A percentile compares a stretch with the other conserved stretches of the same genome.
phyloP scores from a whole-genome alignment of 1,140 invertebrate species.

The Scaptomyza montana region DNA sequence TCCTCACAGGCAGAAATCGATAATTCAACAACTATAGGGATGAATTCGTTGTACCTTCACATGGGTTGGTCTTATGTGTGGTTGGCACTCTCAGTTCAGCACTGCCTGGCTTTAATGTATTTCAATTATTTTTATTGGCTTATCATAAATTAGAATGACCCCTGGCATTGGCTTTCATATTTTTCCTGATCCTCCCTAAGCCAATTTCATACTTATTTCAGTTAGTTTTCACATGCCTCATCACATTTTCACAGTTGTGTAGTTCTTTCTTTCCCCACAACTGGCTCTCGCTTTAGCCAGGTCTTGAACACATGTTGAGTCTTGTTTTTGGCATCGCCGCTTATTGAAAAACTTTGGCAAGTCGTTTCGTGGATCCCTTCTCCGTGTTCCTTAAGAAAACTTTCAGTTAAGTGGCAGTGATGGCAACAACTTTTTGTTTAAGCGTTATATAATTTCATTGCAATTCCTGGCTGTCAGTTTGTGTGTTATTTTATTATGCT shows the following conservation, averaged over 20 bases:
- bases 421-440: conserved; percentile 57
- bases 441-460: conserved; percentile 61
- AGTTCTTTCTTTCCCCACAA: conserved; percentile 38
- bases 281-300: conserved; percentile 14
- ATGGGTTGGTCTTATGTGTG: conserved; percentile 10
- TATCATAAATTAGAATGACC: conserved; percentile 70
- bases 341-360: conserved; percentile 72
- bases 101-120: conserved; percentile 54
- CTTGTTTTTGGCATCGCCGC: conserved; percentile 60
- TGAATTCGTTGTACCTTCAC: conserved; percentile 51
- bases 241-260: conserved; percentile 41
- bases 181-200: conserved; percentile 14
- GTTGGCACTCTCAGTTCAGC: conserved; percentile 7
- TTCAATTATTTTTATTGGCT: conserved; percentile 79
- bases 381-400: conserved; percentile 47
- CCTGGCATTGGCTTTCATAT: conserved; percentile 55
- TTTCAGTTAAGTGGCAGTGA: conserved; percentile 61
- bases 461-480: conserved; percentile 21
- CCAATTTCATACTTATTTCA: conserved; percentile 5
- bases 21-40: conserved; percentile 11
- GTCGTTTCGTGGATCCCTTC: conserved; percentile 21
- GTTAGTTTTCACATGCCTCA: conserved; percentile 14
- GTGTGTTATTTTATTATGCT: conserved; percentile 35
- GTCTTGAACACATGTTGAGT: conserved; percentile 33
- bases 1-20: conserved; percentile 24